Conservation (phyloP, 2,888 invertebrate species). For the Buathra laborator region DNA sequence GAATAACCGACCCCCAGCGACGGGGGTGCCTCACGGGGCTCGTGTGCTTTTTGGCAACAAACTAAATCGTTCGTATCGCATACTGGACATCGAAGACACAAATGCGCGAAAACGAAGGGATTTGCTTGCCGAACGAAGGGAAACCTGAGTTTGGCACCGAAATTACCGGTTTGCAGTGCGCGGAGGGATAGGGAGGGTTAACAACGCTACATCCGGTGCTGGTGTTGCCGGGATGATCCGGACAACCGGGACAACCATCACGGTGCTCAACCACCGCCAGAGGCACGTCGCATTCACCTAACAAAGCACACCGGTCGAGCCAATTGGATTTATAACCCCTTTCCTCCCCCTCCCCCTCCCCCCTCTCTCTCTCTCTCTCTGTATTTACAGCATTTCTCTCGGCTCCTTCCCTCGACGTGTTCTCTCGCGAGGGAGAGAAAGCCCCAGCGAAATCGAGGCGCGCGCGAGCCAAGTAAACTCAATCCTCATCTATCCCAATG, state of each 20-base stretch:
- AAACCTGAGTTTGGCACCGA: slow-evolving; percentile 53
- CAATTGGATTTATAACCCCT: slow-evolving; percentile 69
- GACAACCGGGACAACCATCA: slow-evolving; percentile 25
- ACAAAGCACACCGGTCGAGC: slow-evolving; percentile 54
- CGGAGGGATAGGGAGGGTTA: slow-evolving; percentile 27
- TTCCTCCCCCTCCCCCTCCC: slow-evolving; percentile 9
- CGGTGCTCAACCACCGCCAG: slow-evolving; percentile 48
- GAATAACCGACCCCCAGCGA: not conserved
- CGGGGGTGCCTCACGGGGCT: not conserved
- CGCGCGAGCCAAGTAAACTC: slow-evolving; percentile 35
- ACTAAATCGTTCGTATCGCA: slow-evolving; percentile 29
- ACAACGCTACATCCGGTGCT: slow-evolving; percentile 42
- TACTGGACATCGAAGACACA: not conserved
- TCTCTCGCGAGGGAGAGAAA: not conserved
- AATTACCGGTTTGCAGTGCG: slow-evolving; percentile 44
- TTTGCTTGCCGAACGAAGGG: slow-evolving; percentile 14
- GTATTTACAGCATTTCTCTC: slow-evolving; percentile 52
- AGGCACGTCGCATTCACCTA: slow-evolving; percentile 55
- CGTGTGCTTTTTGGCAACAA: slow-evolving; percentile 30
- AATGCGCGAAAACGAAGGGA: not conserved
- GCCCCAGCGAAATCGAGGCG: not conserved
- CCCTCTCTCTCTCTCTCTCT: slow-evolving; percentile 23
- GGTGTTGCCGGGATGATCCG: slow-evolving; percentile 49
- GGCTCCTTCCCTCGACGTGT: slow-evolving; percentile 24
- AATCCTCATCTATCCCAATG: slow-evolving; percentile 47